A percentile compares a stretch with the other conserved stretches of the same genome.
phyloP scores from a whole-genome alignment of 2,797 vertebrate species.

The Argentina silus region DNA sequence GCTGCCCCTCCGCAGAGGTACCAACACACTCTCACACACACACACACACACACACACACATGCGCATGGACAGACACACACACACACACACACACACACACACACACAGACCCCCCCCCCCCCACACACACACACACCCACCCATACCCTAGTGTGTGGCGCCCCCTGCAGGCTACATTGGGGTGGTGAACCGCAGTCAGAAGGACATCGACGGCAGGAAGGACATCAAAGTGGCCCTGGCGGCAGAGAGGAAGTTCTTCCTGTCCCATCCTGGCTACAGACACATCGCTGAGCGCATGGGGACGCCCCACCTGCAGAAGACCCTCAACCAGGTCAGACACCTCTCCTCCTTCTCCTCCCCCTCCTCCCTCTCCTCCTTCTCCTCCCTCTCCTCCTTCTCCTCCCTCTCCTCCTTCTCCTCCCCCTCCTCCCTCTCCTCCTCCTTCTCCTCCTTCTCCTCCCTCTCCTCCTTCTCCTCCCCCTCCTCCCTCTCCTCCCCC shows the following conservation, averaged over 20 bases:
- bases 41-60: background rate
- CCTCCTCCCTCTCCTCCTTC: background rate
- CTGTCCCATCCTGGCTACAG: constrained; percentile 93
- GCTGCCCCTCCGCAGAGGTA: constrained; percentile 84
- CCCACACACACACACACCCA: background rate
- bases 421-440: background rate
- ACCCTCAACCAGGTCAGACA: constrained; percentile 90
- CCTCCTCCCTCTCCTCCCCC: background rate
- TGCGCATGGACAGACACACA: background rate
- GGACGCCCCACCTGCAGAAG: constrained; percentile 91
- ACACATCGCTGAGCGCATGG: constrained; percentile 95
- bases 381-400: background rate
- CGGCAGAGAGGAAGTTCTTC: constrained; percentile 96
- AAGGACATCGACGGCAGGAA: constrained; percentile 98
- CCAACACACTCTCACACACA: background rate
- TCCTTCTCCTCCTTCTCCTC: background rate
- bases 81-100: constrained; percentile 2
- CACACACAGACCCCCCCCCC: too few relatives aligned
- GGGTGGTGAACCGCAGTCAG: constrained; percentile 97
- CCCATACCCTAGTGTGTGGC: background rate
- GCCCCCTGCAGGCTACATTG: constrained; percentile 85
- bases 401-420: background rate
- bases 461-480: too few relatives aligned
- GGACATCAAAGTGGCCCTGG: constrained; percentile 89
- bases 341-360: background rate